Base-by-base conservation (phyloP, 2,888 invertebrate genomes). In the Tubulanus polymorphus region DNA sequence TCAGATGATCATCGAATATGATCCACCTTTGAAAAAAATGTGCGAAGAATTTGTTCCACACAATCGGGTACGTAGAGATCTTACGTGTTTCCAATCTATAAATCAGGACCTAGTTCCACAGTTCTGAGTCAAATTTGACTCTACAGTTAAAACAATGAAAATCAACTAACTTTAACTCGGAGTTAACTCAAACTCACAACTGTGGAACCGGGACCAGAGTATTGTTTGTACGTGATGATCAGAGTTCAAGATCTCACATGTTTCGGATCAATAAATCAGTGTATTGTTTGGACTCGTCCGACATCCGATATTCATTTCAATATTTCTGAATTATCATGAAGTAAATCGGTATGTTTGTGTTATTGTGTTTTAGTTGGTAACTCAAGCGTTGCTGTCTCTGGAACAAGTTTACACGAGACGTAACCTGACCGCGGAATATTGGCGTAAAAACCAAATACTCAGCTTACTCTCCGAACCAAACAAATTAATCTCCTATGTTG, bases 21-120 rank as follows among this genome's bases (percentile, higher is more conserved):
- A 89, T 41, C 95, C 95, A 1, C 97, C 99, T 0, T 80, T 97
- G 58, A 94, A 91, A 75, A 97, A 95, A 74, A 83, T 99, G 0
- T 88, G 92, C 0, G 97, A 99, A 76, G 99, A 99, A 79, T 96
- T 99, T 80, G 87, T 91, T 32, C 94, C 96, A 0, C 95, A 99
- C 78, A 87, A 91, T 52, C 89, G 93, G 68, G 82, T 82, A 66
- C 56, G 53, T 28, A 18, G 15, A 28, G n/a, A 27, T 53, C 15
- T 51, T 20, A 28, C 27, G 10, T n/a, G n/a, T n/a, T n/a, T n/a
- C n/a, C n/a, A n/a, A n/a, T n/a, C n/a, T n/a, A n/a, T n/a, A n/a
- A n/a, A n/a, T n/a, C n/a, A n/a, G n/a, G n/a, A n/a, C n/a, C n/a
- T n/a, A n/a, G n/a, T n/a, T n/a, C n/a, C n/a, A n/a, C n/a, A n/a